Base-by-base conservation (phyloP, 2,113 vertebrate genomes). In the Heteronetta atricapilla region DNA sequence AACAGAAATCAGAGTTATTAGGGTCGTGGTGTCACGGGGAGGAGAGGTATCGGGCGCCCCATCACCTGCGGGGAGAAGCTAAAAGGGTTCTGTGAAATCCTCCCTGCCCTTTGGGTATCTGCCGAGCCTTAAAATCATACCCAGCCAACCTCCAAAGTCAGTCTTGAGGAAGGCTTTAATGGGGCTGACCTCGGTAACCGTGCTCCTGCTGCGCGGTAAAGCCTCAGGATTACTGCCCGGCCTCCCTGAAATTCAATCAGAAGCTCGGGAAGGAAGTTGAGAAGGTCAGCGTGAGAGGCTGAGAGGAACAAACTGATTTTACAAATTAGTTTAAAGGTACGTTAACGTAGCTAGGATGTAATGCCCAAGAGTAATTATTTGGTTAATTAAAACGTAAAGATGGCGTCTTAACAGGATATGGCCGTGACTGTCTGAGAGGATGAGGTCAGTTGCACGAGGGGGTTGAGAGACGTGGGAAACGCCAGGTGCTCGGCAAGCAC, bases 341-440 rank as follows among this genome's bases (percentile, higher is more conserved):
- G 0, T n/a, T 34, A 7, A 1, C 1, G 12, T 9, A 13, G 25
- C 55, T 1, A 6, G 22, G 12, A 0, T 4, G 31, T 5, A 1
- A 20, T 23, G 46, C 14, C 17, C 1, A 8, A 8, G 33, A 29
- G 8, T 8, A 20, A 8, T 40, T n/a, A 10, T 50, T 17, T 23
- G 2, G 36, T 53, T 68, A 2, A 11, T 16, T 21, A 13, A 31
- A 10, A 52, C 36, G 21, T 13, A 20, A 13, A 26, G 29, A 29
- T 16, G 4, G 11, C 3, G 19, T 11, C 17, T 31, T 26, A 40
- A 34, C 17, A 8, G n/a, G 42, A 4, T 2, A 2, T 1, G 13
- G 66, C 8, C 2, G 0, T 13, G 6, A 4, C 2, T 8, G 18
- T 11, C n/a, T 5, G 34, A 12, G 36, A 36, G 42, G 63, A 23